phyloP scores from a whole-genome alignment of 2,888 invertebrate genomes.

The Plagodis pulveraria region DNA sequence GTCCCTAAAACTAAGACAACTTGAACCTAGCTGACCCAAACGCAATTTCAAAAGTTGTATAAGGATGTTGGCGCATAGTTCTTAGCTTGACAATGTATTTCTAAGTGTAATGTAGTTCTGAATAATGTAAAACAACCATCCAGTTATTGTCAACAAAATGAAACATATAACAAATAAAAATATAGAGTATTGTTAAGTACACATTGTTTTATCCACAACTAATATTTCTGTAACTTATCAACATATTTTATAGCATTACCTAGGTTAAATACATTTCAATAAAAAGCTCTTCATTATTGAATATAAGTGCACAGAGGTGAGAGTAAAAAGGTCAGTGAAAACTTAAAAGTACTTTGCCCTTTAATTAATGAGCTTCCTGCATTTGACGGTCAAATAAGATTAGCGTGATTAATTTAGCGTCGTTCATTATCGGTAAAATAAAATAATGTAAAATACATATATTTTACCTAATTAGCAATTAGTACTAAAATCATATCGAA shows the following conservation, averaged over 20 bases:
- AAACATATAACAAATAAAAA: no score
- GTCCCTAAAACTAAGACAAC: no score
- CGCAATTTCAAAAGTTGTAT: no score
- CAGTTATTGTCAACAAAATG: neutral
- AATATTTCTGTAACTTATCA: neutral
- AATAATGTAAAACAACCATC: neutral
- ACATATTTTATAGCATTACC: neutral
- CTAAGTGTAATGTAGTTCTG: no score
- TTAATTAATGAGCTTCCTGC: conserved; percentile 9
- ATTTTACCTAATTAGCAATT: neutral
- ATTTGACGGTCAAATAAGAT: conserved; percentile 1
- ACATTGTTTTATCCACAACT: neutral
- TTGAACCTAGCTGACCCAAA: no score
- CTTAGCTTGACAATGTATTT: no score
- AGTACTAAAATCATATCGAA: no score
- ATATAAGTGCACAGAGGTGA: neutral
- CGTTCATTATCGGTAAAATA: neutral
- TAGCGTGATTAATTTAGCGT: neutral
- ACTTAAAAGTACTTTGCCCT: conserved; percentile 7
- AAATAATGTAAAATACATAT: no score
- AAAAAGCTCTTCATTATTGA: neutral
- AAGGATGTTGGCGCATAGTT: no score
- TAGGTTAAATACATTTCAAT: neutral
- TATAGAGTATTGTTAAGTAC: no score
- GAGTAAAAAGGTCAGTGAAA: conserved; percentile 5